phyloP scores from a whole-genome alignment of 2,888 invertebrate species.

The Drosophila aldrichi region DNA sequence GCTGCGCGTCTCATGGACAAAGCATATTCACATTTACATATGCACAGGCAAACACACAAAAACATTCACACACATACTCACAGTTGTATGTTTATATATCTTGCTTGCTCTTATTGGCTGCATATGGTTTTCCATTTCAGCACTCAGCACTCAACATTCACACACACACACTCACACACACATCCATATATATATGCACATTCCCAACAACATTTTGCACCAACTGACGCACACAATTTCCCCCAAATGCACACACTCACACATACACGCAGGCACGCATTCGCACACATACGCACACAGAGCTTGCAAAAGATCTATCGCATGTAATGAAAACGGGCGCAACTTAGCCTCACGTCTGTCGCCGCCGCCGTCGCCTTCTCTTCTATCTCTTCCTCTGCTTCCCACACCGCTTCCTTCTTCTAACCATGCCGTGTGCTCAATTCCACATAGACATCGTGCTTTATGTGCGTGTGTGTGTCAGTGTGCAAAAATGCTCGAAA shows the following conservation, averaged over 20 bases:
- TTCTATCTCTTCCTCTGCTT: slow-evolving; percentile 23
- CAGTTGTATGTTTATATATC: slow-evolving; percentile 2
- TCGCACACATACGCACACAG: slow-evolving; percentile 10
- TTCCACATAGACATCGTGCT: slow-evolving; percentile 32
- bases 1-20: slow-evolving; percentile 67
- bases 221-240: slow-evolving; percentile 51
- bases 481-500: slow-evolving; percentile 58
- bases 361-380: slow-evolving; percentile 4
- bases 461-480: slow-evolving; percentile 19
- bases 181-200: slow-evolving; percentile 13
- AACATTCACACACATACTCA: background rate
- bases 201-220: slow-evolving; percentile 50
- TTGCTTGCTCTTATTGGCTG: slow-evolving; percentile 41
- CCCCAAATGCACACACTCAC: slow-evolving; percentile 41
- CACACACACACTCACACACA: slow-evolving; percentile 11
- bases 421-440: slow-evolving; percentile 74
- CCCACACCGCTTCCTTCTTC: slow-evolving; percentile 53
- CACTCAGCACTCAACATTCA: slow-evolving; percentile 34
- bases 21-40: slow-evolving; percentile 23
- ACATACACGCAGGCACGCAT: slow-evolving; percentile 10
- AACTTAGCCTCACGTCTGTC: slow-evolving; percentile 39
- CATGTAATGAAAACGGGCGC: slow-evolving; percentile 60
- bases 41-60: background rate
- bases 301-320: slow-evolving; percentile 64
- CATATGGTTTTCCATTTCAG: slow-evolving; percentile 70